phyloP scores from a whole-genome alignment of 2,888 invertebrate genomes.

The Watsonalla cultraria region DNA sequence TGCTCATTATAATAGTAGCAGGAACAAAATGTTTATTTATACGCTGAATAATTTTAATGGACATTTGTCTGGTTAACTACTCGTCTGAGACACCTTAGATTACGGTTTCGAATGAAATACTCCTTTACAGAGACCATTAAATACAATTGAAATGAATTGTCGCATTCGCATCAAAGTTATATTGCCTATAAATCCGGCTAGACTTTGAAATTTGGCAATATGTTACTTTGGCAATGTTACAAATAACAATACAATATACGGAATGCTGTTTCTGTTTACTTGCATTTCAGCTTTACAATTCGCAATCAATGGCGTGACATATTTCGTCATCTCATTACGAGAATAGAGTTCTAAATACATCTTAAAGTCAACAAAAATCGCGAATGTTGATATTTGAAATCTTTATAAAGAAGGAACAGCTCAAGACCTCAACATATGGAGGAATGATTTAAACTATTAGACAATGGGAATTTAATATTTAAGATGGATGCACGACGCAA shows the following conservation, averaged over 20 bases:
- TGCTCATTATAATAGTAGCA: slow-evolving; percentile 25
- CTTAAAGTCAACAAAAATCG: slow-evolving; percentile 30
- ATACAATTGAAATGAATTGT: slow-evolving; percentile 22
- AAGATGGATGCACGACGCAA: slow-evolving; percentile 20
- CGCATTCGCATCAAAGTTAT: slow-evolving; percentile 40
- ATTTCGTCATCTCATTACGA: slow-evolving; percentile 15
- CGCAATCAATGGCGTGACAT: slow-evolving; percentile 27
- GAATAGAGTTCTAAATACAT: slow-evolving; percentile 15
- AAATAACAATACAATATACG: slow-evolving; percentile 27
- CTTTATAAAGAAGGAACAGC: slow-evolving; percentile 12
- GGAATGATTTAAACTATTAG: slow-evolving; percentile 2
- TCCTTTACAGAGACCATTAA: slow-evolving; percentile 30
- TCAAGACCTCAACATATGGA: slow-evolving; percentile 28
- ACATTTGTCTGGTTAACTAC: slow-evolving; percentile 35
- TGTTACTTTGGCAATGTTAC: slow-evolving; percentile 48
- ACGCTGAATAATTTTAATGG: slow-evolving; percentile 39
- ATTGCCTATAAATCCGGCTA: slow-evolving; percentile 36
- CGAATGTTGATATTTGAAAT: too few species aligned
- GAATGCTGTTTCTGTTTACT: slow-evolving; percentile 57
- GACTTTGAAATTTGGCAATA: slow-evolving; percentile 54
- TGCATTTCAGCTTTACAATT: slow-evolving; percentile 40
- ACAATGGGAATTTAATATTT: slow-evolving; percentile 28
- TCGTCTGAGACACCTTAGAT: slow-evolving; percentile 34
- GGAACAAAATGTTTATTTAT: slow-evolving; percentile 45
- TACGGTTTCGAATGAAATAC: slow-evolving; percentile 29